phyloP scores from a whole-genome alignment of 2,888 invertebrate species.

The Hetaerina titia region DNA sequence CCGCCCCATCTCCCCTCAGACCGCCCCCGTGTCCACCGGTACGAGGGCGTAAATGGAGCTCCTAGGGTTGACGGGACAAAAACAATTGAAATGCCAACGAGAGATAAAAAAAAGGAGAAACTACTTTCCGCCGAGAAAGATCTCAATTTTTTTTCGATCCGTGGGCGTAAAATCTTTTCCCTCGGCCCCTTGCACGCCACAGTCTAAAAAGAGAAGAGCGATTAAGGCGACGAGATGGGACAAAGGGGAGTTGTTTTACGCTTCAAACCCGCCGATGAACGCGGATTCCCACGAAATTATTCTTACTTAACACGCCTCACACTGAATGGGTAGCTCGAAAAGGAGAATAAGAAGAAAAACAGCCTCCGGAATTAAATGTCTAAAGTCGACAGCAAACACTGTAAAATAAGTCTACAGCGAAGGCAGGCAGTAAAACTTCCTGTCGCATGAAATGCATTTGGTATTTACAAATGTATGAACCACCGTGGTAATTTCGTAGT shows the following conservation, averaged over 20 bases:
- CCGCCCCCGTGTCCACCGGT: neutral
- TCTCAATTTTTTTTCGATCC: neutral
- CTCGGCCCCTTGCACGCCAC: neutral
- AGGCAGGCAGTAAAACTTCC: neutral
- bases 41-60: neutral
- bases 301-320: neutral
- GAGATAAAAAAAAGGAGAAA: neutral
- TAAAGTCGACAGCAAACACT: neutral
- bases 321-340: neutral
- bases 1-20: too few species aligned
- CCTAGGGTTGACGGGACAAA: neutral
- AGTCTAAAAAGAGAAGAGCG: neutral
- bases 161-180: neutral
- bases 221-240: neutral
- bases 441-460: neutral
- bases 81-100: neutral
- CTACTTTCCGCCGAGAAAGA: neutral
- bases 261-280: neutral
- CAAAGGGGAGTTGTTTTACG: neutral
- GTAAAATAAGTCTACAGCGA: neutral
- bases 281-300: neutral
- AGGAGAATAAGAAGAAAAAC: neutral
- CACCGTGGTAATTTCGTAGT: neutral
- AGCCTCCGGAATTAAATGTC: too few species aligned
- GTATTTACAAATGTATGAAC: neutral